Base-by-base conservation (phyloP, 1,140 invertebrate species). In the Leptinotarsa defecta region DNA sequence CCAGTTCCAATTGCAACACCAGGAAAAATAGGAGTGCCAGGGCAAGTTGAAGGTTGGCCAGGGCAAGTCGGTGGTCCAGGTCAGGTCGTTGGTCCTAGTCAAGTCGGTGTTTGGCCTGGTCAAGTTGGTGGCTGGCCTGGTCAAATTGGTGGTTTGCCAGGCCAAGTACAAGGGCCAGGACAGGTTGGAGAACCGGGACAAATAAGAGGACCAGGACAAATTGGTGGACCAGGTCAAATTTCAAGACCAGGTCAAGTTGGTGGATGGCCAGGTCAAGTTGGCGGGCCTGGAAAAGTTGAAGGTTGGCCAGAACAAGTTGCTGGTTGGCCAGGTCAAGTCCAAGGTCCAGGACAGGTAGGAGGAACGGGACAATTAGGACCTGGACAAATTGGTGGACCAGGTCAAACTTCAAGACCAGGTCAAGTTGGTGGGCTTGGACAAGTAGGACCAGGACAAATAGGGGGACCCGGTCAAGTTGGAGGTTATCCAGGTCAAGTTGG, bases 181-280 rank as follows among this genome's bases (percentile, higher is more conserved):
- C 78, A 77, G 73, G 72, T 73, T 34, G 75, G 72, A 65, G 77
- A 65, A 74, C 71, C 71, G 73, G 77, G 81, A 43, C 64, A 68
- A 69, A 62, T 78, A 8, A 73, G 63, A 77, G 63, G 73, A 49
- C 27, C 78, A 17, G 79, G 73, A 65, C 24, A 43, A 48, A 71
- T 19, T 71, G 49, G 68, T 13, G 69, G 43, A 49, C 5, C 69
- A 13, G 69, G 69, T 24, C 43, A 20, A 19, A 13, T 19, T 24
- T 74, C n/a, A 62, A 68, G 69, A 17, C 19, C 65, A 19, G 72
- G 68, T 70, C 65, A 73, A 76, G 34, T 49, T 34, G 73, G 19
- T 48, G 63, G 78, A 68, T n/a, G 73, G 34, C 48, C 57, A 20
- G 62, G 64, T 24, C 65, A 65, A 48, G 43, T 69, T 63, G 49